A percentile compares a stretch with the other conserved stretches of the same genome.
phyloP scores from a whole-genome alignment of 2,113 vertebrate genomes.

The Chloropsis cyanopogon region DNA sequence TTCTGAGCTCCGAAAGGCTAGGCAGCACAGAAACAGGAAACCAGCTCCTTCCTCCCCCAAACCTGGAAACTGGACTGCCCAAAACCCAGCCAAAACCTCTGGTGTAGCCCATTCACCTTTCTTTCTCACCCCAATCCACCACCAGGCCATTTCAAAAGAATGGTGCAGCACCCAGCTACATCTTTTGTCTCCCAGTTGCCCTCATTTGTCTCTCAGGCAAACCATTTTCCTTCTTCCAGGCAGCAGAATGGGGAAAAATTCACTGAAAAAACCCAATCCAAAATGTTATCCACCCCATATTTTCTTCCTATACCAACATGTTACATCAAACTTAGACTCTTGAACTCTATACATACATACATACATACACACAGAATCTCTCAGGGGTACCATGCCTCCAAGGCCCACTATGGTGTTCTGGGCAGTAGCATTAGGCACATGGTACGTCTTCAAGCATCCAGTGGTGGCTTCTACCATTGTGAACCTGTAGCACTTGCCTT shows the following conservation, averaged over 20 bases:
- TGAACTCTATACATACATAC: not conserved
- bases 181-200: not conserved
- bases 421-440: too few species aligned
- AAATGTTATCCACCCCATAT: not conserved
- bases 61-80: not conserved
- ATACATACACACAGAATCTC: not conserved
- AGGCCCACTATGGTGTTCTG: too few species aligned
- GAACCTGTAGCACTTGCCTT: too few species aligned
- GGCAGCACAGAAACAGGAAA: not conserved
- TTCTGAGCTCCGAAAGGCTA: not conserved
- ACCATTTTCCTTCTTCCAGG: not conserved
- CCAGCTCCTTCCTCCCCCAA: not conserved
- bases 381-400: too few species aligned
- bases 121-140: not conserved
- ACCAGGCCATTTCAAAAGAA: not conserved
- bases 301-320: not conserved
- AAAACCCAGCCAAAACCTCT: not conserved
- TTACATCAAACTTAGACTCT: not conserved
- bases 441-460: too few species aligned
- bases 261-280: not conserved
- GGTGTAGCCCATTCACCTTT: not conserved
- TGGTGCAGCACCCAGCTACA: not conserved
- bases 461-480: too few species aligned
- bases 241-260: not conserved
- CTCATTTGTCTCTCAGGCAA: not conserved